These are phyloP conservation scores for Chaunax sp. DNA, from an alignment of 2,797 vertebrate genomes.

Conservation along the genomic window DNA sequence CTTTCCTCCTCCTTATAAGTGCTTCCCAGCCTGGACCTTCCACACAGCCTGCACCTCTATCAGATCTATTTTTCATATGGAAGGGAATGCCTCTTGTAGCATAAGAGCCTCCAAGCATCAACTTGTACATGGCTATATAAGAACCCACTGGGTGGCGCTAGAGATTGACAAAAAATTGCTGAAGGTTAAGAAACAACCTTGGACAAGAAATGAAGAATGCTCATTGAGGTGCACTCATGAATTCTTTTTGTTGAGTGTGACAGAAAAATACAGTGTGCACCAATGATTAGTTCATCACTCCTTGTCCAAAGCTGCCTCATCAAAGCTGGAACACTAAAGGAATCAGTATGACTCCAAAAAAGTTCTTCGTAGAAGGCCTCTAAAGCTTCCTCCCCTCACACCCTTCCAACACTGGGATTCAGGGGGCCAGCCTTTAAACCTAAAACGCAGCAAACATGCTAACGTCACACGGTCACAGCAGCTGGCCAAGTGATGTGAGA, in stretches of 20 bases:
- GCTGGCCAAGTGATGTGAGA: too few species aligned
- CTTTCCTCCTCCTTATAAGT: background rate
- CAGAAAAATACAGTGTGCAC: slow-evolving; percentile 1
- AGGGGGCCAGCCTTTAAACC: too few species aligned
- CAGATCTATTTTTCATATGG: background rate
- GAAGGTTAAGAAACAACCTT: slow-evolving; percentile 2
- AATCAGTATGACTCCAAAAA: slow-evolving; percentile 36
- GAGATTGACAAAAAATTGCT: slow-evolving; percentile 22
- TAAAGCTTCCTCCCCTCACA: background rate
- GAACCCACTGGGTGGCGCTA: slow-evolving; percentile 47
- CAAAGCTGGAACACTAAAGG: slow-evolving; percentile 18
- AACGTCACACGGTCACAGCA: background rate
- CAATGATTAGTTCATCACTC: too few species aligned
- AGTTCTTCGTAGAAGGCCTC: background rate
- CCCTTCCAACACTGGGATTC: too few species aligned
- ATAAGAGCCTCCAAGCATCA: slow-evolving; percentile 47
- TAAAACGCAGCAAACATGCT: too few species aligned
- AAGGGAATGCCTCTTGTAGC: slow-evolving; percentile 16
- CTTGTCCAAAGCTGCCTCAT: background rate
- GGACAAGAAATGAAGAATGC: slow-evolving; percentile 16
- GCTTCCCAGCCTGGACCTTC: background rate
- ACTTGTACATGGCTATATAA: slow-evolving; percentile 36
- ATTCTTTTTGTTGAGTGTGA: background rate
- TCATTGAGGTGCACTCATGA: background rate
- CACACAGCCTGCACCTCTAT: slow-evolving; percentile 13